Conservation (phyloP, 1,140 invertebrate species). For the Drosophila auraria region DNA sequence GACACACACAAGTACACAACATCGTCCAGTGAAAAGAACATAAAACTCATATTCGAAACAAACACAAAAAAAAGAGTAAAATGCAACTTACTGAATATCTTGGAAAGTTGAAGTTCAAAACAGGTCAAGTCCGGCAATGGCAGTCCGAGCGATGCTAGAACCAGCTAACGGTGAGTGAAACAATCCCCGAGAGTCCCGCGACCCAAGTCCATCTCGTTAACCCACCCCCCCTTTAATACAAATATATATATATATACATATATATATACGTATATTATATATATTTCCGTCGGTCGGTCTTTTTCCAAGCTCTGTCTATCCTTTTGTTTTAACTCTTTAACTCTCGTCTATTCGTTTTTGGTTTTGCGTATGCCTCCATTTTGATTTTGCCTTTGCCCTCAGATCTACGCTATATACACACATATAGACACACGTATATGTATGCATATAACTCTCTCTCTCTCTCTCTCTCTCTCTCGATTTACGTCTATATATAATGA, state of each 20-base stretch:
- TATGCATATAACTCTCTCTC: not conserved
- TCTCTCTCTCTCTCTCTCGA: not conserved
- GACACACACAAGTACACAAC: not conserved
- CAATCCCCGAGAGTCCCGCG: conserved; percentile 8
- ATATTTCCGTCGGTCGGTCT: conserved; percentile 14
- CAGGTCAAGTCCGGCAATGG: conserved; percentile 48
- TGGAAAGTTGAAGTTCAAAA: conserved; percentile 54
- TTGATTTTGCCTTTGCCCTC: conserved; percentile 42
- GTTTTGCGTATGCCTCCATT: conserved; percentile 36
- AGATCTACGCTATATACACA: conserved; percentile 24
- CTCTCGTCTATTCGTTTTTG: conserved; percentile 18
- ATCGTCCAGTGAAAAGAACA: conserved; percentile 3
- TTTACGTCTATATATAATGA: conserved; percentile 16
- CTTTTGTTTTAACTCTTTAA: conserved; percentile 33
- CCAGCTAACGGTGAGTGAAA: conserved; percentile 43
- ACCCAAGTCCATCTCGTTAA: conserved; percentile 4
- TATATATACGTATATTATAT: conserved; percentile 1
- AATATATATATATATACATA: conserved; percentile 1
- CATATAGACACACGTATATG: conserved; percentile 9
- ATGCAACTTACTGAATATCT: conserved; percentile 43
- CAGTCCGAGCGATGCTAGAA: conserved; percentile 38
- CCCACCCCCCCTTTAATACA: not conserved
- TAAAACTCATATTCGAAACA: not conserved
- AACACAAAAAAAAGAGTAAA: not conserved
- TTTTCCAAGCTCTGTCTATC: conserved; percentile 12